These are phyloP conservation scores for Trematomus loennbergii DNA, from an alignment of 2,113 vertebrate genomes.

Conservation along the genomic window DNA sequence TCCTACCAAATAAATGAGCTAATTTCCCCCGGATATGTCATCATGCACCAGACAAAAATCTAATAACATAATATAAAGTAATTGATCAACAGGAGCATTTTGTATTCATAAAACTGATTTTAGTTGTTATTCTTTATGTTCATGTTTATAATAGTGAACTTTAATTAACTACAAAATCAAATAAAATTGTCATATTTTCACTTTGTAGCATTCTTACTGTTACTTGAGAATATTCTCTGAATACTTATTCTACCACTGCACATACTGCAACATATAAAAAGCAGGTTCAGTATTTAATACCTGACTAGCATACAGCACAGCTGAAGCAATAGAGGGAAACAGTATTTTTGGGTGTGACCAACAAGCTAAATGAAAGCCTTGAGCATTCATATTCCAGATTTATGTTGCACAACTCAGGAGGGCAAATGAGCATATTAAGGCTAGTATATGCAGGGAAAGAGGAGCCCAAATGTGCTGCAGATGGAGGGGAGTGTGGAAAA, in stretches of 20 bases:
- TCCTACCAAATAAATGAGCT: too few species aligned
- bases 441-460: constrained; percentile 7
- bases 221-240: background rate
- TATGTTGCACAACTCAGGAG: constrained; percentile 27
- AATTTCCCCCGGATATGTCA: too few species aligned
- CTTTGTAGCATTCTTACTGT: background rate
- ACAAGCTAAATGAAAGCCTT: constrained; percentile 39
- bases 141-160: background rate
- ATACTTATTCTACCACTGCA: background rate
- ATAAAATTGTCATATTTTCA: background rate
- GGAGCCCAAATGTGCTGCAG: constrained; percentile 52
- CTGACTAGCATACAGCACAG: background rate
- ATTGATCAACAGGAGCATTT: too few species aligned
- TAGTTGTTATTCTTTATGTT: too few species aligned
- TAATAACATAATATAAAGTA: too few species aligned
- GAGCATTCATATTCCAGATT: constrained; percentile 35
- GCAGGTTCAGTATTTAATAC: constrained; percentile 10
- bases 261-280: background rate
- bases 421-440: constrained; percentile 23
- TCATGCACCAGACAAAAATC: too few species aligned
- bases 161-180: background rate
- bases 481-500: constrained; percentile 60
- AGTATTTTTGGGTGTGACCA: constrained; percentile 39
- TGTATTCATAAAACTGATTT: too few species aligned
- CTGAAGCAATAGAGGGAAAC: background rate